Evolutionary conservation across 2,113 vertebrate genomes (phyloP).

Genomic region (Sinocyclocheilus anshuiensis): DNA sequence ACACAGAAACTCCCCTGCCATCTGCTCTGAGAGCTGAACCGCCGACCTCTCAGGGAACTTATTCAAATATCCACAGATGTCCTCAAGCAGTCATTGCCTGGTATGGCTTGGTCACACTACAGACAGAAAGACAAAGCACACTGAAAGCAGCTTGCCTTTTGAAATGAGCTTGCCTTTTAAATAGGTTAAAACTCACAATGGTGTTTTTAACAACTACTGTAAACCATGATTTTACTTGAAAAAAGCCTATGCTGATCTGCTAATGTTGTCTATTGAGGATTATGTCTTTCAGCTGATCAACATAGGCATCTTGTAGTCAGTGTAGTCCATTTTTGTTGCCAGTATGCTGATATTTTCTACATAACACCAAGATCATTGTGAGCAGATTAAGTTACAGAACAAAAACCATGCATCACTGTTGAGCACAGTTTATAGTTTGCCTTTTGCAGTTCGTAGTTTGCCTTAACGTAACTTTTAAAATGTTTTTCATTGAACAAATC

Average conservation of each 20-base stretch:
- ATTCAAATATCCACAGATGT: conserved; percentile 63
- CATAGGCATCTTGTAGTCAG: background rate
- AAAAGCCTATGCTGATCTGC: background rate
- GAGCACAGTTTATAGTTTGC: too few species aligned
- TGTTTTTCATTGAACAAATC: too few species aligned
- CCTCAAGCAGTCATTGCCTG: conserved; percentile 38
- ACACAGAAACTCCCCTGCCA: conserved; percentile 63
- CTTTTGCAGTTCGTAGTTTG: too few species aligned
- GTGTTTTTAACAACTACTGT: background rate
- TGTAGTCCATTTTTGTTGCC: background rate
- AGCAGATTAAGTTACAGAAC: too few species aligned
- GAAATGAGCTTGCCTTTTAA: background rate
- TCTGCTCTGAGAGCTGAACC: conserved; percentile 60
- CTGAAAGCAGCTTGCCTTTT: background rate
- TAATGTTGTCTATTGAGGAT: background rate
- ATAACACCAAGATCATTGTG: too few species aligned
- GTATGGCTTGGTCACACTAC: conserved; percentile 15
- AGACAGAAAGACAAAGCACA: conserved; percentile 4
- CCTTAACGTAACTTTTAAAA: too few species aligned
- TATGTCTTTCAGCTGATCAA: background rate
- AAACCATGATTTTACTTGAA: background rate
- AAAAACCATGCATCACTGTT: too few species aligned
- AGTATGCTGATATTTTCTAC: too few species aligned
- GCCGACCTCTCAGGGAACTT: conserved; percentile 53
- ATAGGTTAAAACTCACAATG: background rate